Evolutionary conservation across 2,113 vertebrate species (phyloP).

Genomic region (Mellivora capensis): DNA sequence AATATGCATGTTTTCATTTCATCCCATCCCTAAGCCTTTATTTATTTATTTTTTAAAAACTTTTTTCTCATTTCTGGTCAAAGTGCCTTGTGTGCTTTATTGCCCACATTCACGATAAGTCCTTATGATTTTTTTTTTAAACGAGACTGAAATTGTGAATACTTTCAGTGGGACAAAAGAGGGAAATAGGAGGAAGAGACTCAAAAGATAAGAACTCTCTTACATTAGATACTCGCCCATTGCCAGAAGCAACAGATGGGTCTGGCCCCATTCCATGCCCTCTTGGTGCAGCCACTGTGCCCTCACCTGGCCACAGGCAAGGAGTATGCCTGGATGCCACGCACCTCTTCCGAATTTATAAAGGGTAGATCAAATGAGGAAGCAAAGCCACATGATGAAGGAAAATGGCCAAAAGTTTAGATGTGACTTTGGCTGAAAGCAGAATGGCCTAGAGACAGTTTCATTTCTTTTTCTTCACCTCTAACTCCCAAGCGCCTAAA

Average conservation of each 20-base stretch:
- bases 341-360: neutral
- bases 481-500: neutral
- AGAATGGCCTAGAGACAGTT: neutral
- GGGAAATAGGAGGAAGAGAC: neutral
- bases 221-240: neutral
- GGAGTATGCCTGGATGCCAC: neutral
- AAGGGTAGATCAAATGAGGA: neutral
- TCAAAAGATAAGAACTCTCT: neutral
- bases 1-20: neutral
- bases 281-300: neutral
- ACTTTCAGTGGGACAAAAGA: neutral
- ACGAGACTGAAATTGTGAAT: neutral
- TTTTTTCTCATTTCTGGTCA: neutral
- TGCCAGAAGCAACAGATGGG: neutral
- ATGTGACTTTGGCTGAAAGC: neutral
- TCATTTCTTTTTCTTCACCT: neutral
- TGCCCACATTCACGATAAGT: neutral
- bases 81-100: neutral
- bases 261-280: neutral
- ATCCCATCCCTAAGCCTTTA: constrained; percentile 31
- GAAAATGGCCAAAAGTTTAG: neutral
- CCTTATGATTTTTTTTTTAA: neutral
- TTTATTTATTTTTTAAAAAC: neutral
- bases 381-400: neutral
- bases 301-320: neutral